phyloP scores from a whole-genome alignment of 1,140 invertebrate genomes.

The Brachionus manjavacas region DNA sequence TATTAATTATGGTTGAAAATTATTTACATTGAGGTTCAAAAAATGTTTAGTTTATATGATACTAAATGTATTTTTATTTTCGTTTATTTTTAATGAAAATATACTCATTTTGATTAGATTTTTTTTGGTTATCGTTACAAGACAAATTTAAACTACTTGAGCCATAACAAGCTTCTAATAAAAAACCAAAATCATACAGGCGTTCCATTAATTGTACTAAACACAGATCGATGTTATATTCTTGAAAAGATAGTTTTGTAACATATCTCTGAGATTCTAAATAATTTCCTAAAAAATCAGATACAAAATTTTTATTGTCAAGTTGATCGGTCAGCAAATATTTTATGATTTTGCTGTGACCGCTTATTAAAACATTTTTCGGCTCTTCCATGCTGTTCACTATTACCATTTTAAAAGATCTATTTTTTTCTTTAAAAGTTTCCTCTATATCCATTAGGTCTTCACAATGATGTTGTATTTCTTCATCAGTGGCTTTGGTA shows the following conservation, averaged over 20 bases:
- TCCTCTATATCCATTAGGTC: not conserved
- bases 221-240: not conserved
- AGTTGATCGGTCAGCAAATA: not conserved
- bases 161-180: slow-evolving; percentile 19
- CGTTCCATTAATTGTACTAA: slow-evolving; percentile 33
- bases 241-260: not conserved
- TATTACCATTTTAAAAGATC: not conserved
- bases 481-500: not conserved
- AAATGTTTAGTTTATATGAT: not conserved
- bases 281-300: not conserved
- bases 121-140: not conserved
- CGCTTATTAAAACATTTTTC: not conserved
- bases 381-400: not conserved
- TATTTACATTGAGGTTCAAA: not conserved
- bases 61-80: not conserved
- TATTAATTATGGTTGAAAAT: not conserved
- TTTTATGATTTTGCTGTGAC: not conserved
- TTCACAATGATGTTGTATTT: not conserved
- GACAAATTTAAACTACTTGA: not conserved
- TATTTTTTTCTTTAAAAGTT: not conserved
- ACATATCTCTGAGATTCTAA: slow-evolving; percentile 24
- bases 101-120: slow-evolving; percentile 5
- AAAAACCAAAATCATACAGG: slow-evolving; percentile 1
- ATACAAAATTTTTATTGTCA: not conserved
- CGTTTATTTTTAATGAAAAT: slow-evolving; percentile 34